phyloP scores from a whole-genome alignment of 2,797 vertebrate species.

The Distichodus sexfasciatus region DNA sequence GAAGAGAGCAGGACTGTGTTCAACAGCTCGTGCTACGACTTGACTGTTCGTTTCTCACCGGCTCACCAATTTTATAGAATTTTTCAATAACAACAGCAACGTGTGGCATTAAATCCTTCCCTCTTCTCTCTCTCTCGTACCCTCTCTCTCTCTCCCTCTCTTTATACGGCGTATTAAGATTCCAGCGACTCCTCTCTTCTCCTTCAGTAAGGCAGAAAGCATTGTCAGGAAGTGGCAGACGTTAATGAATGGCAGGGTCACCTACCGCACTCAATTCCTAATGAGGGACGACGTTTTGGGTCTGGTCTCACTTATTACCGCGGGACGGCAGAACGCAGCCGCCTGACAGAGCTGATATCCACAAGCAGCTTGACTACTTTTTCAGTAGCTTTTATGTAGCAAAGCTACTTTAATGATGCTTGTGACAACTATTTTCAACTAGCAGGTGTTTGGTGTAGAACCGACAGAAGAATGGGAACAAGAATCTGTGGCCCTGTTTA shows the following conservation, averaged over 20 bases:
- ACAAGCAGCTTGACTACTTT: too few relatives aligned
- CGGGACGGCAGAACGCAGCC: too few relatives aligned
- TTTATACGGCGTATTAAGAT: conserved; percentile 71
- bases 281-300: conserved; percentile 63
- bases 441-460: too few relatives aligned
- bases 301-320: conserved; percentile 56
- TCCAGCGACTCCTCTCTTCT: conserved; percentile 62
- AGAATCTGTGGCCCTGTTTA: too few relatives aligned
- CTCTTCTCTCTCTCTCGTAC: not conserved
- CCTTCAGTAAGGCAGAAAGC: conserved; percentile 64
- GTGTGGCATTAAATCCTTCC: conserved; percentile 42
- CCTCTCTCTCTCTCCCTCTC: not conserved
- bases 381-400: too few relatives aligned
- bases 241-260: conserved; percentile 75
- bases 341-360: too few relatives aligned
- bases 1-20: not conserved
- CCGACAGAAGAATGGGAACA: too few relatives aligned
- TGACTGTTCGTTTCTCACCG: conserved; percentile 38
- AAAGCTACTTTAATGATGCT: too few relatives aligned
- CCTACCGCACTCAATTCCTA: conserved; percentile 68
- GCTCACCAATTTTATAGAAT: conserved; percentile 64
- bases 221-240: conserved; percentile 70
- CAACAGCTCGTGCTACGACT: conserved; percentile 8
- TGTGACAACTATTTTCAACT: too few relatives aligned
- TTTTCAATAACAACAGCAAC: conserved; percentile 62